phyloP scores from a whole-genome alignment of 2,113 vertebrate species.

The Ranitomeya variabilis region DNA sequence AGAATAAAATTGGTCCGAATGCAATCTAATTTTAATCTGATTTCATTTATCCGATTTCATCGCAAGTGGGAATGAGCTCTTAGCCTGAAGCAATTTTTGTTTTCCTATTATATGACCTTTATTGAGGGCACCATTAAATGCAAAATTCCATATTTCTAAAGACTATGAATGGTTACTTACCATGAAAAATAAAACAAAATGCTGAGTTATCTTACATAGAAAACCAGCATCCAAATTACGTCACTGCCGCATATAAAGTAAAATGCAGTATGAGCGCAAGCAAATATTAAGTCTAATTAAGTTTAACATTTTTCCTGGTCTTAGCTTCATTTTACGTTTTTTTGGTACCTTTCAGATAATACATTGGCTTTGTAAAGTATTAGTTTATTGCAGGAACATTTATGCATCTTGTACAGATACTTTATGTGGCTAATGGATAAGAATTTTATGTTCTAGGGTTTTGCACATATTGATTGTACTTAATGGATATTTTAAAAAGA shows the following conservation, averaged over 20 bases:
- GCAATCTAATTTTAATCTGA: too few relatives aligned
- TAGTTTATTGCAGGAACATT: constrained; percentile 18
- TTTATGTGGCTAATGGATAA: constrained; percentile 47
- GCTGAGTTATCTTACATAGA: background rate
- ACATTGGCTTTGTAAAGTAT: background rate
- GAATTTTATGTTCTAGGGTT: constrained; percentile 36
- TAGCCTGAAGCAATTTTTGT: too few relatives aligned
- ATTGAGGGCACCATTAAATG: too few relatives aligned
- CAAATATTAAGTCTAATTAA: background rate
- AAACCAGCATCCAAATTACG: background rate
- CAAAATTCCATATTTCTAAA: background rate
- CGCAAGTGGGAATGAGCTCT: too few relatives aligned
- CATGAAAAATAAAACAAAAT: background rate
- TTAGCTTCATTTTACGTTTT: background rate
- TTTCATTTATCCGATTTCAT: too few relatives aligned
- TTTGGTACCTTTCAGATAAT: background rate
- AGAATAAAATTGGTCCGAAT: too few relatives aligned
- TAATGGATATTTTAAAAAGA: constrained; percentile 51
- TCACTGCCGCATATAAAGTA: background rate
- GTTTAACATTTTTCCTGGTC: background rate
- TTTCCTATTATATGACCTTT: too few relatives aligned
- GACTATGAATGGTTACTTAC: background rate
- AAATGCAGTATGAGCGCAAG: background rate
- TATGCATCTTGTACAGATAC: constrained; percentile 22
- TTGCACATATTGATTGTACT: constrained; percentile 48